phyloP scores from a whole-genome alignment of 2,888 invertebrate genomes.

The Melanotus villosus region DNA sequence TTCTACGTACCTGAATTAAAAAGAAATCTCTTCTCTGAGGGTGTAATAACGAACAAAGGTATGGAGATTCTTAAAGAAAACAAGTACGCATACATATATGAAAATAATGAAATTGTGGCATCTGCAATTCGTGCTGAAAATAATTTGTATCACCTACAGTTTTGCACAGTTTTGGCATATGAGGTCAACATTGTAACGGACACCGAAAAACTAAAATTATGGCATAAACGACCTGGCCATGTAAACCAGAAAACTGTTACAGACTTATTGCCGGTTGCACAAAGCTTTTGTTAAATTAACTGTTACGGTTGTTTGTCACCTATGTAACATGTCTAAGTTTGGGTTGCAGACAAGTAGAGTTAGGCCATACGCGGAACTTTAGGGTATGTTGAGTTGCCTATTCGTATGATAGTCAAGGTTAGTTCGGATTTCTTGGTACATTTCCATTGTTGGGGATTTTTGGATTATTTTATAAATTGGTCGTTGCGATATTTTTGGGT shows the following conservation, averaged over 20 bases:
- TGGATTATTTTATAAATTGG: too few relatives aligned
- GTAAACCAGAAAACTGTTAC: slow-evolving; percentile 48
- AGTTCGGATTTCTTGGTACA: too few relatives aligned
- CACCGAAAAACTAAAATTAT: slow-evolving; percentile 43
- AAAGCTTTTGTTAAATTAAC: too few relatives aligned
- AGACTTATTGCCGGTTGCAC: too few relatives aligned
- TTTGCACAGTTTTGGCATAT: slow-evolving; percentile 38
- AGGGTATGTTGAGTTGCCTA: slow-evolving; percentile 36
- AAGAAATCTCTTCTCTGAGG: slow-evolving; percentile 62
- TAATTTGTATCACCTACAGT: too few relatives aligned
- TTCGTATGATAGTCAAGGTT: too few relatives aligned
- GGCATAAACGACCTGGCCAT: slow-evolving; percentile 56
- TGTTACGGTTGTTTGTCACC: slow-evolving; percentile 37
- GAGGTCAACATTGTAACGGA: slow-evolving; percentile 32
- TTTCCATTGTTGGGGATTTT: too few relatives aligned
- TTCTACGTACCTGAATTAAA: slow-evolving; percentile 58
- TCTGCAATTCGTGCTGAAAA: slow-evolving; percentile 48
- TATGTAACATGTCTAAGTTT: too few relatives aligned
- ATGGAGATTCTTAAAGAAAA: slow-evolving; percentile 54
- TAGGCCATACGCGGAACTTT: too few relatives aligned
- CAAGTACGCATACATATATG: slow-evolving; percentile 44
- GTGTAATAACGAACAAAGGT: slow-evolving; percentile 53
- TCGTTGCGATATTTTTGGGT: too few relatives aligned
- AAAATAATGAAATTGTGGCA: slow-evolving; percentile 40
- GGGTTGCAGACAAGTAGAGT: too few relatives aligned